Percentiles rank a stretch among this genome's conserved stretches.
Conservation (phyloP, 2,888 invertebrate genomes). For the Tetramorium bicarinatum region DNA sequence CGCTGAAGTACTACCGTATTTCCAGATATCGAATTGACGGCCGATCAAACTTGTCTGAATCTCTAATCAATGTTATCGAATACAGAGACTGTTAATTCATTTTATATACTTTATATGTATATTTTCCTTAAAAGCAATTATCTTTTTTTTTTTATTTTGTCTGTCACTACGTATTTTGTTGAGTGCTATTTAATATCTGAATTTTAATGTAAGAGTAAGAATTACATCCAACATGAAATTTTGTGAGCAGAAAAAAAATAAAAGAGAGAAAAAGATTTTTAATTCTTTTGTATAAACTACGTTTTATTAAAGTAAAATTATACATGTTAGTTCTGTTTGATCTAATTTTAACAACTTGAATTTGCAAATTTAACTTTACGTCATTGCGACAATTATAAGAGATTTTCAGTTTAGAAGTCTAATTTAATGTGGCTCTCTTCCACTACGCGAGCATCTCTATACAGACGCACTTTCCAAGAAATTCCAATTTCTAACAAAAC, state of each 20-base stretch:
- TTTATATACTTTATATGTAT: too few relatives aligned
- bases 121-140: neutral
- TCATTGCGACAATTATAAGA: neutral
- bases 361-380: neutral
- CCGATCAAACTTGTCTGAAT: constrained; percentile 22
- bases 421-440: neutral
- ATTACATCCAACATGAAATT: neutral
- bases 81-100: neutral
- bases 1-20: constrained; percentile 25
- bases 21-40: constrained; percentile 11
- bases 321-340: neutral
- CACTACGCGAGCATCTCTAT: too few relatives aligned
- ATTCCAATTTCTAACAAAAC: constrained; percentile 3
- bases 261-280: neutral
- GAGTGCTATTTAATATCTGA: neutral
- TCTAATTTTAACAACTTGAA: neutral
- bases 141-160: neutral
- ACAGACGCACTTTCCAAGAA: neutral
- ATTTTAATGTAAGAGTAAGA: neutral
- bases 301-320: neutral
- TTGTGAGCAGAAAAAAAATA: neutral
- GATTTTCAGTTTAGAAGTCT: neutral
- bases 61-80: neutral
- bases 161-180: neutral
- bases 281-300: neutral